Evolutionary conservation across 92 coral and sea anemone genomes (phyloP).

Genomic region (Palythoa grandis): DNA sequence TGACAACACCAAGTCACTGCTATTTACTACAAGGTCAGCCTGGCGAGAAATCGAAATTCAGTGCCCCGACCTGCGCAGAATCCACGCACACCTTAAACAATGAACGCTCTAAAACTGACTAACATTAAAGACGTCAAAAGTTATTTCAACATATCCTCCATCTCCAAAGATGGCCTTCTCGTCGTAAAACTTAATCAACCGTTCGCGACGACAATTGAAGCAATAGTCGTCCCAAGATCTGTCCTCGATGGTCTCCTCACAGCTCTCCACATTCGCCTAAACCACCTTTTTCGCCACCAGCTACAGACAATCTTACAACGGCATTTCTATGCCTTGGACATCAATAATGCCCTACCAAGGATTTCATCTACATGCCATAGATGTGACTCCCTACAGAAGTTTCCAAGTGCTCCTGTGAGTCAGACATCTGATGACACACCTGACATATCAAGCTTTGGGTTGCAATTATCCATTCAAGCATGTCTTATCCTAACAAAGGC

Average conservation of each 20-base stretch:
- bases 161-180: no score
- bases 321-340: slow-evolving; percentile 68
- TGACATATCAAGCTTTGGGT: no score
- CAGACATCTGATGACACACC: slow-evolving; percentile 43
- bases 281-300: slow-evolving; percentile 64
- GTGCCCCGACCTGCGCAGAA: slow-evolving; percentile 37
- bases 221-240: slow-evolving; percentile 4
- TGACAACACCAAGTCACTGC: slow-evolving; percentile 23
- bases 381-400: slow-evolving; percentile 52
- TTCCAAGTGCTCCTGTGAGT: no score
- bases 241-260: slow-evolving; percentile 52
- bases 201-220: no score
- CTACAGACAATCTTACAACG: slow-evolving; percentile 51
- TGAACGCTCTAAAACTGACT: no score
- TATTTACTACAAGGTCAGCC: slow-evolving; percentile 46
- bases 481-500: no score
- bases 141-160: no score
- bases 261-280: slow-evolving; percentile 54
- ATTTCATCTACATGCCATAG: slow-evolving; percentile 53
- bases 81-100: slow-evolving; percentile 36
- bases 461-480: no score
- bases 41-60: slow-evolving; percentile 38
- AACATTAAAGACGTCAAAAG: no score
- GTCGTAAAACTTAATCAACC: no score
- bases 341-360: slow-evolving; percentile 54